Percentiles rank a stretch among this genome's conserved stretches.
These are phyloP conservation scores for Rallus crepitans DNA, from an alignment of 2,797 vertebrate genomes.

Conservation along the genomic window DNA sequence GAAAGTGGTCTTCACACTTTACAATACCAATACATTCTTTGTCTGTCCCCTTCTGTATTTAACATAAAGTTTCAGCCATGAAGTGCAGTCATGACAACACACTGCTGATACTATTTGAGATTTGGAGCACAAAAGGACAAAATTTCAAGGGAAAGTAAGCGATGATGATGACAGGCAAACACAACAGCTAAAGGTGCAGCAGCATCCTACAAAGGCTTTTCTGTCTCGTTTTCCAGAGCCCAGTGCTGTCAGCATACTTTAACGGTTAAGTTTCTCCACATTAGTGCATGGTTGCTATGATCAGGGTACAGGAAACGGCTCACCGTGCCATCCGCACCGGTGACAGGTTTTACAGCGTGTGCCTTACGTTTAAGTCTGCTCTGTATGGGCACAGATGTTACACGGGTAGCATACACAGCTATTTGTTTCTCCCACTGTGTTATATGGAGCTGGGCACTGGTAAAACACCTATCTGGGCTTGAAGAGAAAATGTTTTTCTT, in stretches of 20 bases:
- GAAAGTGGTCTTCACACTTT: background rate
- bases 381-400: background rate
- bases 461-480: background rate
- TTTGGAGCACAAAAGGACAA: background rate
- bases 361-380: background rate
- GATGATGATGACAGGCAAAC: background rate
- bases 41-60: background rate
- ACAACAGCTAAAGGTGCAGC: background rate
- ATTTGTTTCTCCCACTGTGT: background rate
- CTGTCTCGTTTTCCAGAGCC: background rate
- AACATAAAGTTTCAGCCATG: background rate
- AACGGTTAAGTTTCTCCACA: background rate
- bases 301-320: background rate
- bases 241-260: background rate
- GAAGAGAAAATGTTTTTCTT: slow-evolving; percentile 44
- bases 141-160: background rate
- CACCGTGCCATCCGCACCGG: background rate
- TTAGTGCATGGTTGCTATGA: background rate
- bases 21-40: background rate
- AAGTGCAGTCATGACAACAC: background rate
- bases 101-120: background rate
- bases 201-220: background rate
- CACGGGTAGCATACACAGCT: background rate
- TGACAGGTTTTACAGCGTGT: background rate
- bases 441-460: background rate